Evolutionary conservation across 2,113 vertebrate genomes (phyloP).

Genomic region (Felis catus): F.catus_Fca126_mat1.0 CM031417.1:44616501-44617000

Average conservation of each 20-base stretch:
- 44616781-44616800: neutral
- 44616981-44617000: neutral
- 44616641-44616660: neutral
- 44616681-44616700: neutral
- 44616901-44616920: neutral
- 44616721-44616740: neutral
- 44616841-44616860: neutral
- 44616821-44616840: neutral
- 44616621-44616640: slow-evolving; percentile 48
- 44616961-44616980: neutral
- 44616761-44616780: neutral
- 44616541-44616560: neutral
- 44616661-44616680: slow-evolving; percentile 29
- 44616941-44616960: neutral
- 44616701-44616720: neutral
- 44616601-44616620: neutral
- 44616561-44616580: neutral
- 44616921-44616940: neutral
- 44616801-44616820: neutral
- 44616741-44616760: neutral
- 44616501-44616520: slow-evolving; percentile 36
- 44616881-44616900: neutral
- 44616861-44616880: neutral
- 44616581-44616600: neutral
- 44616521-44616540: slow-evolving; percentile 49